Percentiles rank a stretch among this genome's conserved stretches.
Evolutionary conservation across 2,797 vertebrate species (phyloP).

Genomic region (Melanotaenia trifasciata): DNA sequence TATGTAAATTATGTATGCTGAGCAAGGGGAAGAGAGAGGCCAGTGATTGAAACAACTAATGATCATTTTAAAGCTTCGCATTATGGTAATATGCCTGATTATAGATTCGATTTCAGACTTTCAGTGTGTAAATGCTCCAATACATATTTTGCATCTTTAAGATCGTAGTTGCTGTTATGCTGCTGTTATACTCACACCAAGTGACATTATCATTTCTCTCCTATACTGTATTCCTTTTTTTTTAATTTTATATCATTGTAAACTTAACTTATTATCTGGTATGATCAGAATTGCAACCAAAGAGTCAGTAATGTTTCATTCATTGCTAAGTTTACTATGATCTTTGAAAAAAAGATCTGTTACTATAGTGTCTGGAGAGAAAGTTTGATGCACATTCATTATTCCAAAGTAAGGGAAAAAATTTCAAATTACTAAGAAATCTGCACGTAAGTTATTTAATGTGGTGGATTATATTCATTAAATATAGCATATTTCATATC

Average conservation of each 20-base stretch:
- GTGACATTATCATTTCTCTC: neutral
- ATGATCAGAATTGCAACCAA: neutral
- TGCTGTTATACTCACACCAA: neutral
- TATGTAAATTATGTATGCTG: slow-evolving; percentile 71
- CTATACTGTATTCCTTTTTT: neutral
- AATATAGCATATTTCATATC: slow-evolving; percentile 11
- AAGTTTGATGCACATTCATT: neutral
- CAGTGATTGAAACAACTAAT: slow-evolving; percentile 31
- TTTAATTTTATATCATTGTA: neutral
- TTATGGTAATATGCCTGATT: slow-evolving; percentile 26
- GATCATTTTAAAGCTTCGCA: slow-evolving; percentile 31
- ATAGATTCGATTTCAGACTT: slow-evolving; percentile 31
- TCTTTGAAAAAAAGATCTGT: slow-evolving; percentile 33
- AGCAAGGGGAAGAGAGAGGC: slow-evolving; percentile 36
- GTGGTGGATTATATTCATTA: neutral
- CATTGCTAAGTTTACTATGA: slow-evolving; percentile 1
- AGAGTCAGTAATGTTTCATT: slow-evolving; percentile 5
- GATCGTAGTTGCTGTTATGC: neutral
- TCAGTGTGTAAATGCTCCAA: neutral
- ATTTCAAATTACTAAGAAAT: neutral
- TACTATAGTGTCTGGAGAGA: slow-evolving; percentile 6
- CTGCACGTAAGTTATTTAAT: neutral
- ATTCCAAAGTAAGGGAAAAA: neutral
- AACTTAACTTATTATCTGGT: neutral
- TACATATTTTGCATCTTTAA: neutral